Conservation (phyloP, 2,797 vertebrate genomes). For the Clarias platycephalus region DNA sequence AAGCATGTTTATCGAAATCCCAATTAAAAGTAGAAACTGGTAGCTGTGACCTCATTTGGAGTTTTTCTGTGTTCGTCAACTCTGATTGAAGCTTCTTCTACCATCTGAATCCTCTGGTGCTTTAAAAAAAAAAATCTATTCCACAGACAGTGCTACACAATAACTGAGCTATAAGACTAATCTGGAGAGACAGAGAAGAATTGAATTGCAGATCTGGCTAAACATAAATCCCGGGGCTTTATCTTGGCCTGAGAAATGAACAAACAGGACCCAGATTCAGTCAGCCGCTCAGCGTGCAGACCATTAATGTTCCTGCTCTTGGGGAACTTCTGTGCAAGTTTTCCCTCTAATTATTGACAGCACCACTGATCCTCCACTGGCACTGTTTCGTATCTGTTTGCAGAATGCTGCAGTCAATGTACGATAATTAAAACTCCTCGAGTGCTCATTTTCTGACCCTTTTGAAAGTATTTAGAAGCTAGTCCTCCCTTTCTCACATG, state of each 20-base stretch:
- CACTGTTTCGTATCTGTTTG: conserved; percentile 47
- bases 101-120: conserved; percentile 15
- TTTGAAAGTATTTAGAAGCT: neutral
- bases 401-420: conserved; percentile 46
- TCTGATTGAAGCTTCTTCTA: conserved; percentile 11
- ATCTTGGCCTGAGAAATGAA: conserved; percentile 46
- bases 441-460: neutral
- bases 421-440: conserved; percentile 10
- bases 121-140: conserved; percentile 42
- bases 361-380: conserved; percentile 45
- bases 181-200: conserved; percentile 50
- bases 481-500: neutral
- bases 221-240: conserved; percentile 53
- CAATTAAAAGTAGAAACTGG: conserved; percentile 31
- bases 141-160: conserved; percentile 41
- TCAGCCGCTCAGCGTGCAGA: conserved; percentile 28
- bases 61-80: neutral
- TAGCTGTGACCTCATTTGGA: neutral
- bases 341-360: conserved; percentile 51
- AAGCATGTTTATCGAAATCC: conserved; percentile 39
- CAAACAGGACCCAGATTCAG: conserved; percentile 44
- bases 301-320: conserved; percentile 16
- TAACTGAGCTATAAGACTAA: conserved; percentile 51
- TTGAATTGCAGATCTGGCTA: conserved; percentile 54
- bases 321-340: conserved; percentile 42